Conservation (phyloP, 2,888 invertebrate genomes). For the Deilephila porcellus region DNA sequence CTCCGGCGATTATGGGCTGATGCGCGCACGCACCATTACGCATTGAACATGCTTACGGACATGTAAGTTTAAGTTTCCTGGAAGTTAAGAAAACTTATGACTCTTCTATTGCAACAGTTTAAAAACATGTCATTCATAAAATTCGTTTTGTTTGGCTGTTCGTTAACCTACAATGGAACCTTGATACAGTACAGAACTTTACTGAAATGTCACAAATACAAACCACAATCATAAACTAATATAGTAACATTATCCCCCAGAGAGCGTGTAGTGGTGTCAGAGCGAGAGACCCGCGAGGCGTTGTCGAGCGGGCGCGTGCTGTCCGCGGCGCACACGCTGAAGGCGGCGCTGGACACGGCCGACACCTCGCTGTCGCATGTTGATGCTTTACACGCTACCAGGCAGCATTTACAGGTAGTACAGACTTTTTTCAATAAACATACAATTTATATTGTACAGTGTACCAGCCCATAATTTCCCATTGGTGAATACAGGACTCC, state of each 20-base stretch:
- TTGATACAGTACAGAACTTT: too few relatives aligned
- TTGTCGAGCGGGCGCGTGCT: conserved; percentile 89
- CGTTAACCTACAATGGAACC: too few relatives aligned
- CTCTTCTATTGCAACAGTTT: too few relatives aligned
- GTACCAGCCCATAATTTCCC: too few relatives aligned
- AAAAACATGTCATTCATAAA: too few relatives aligned
- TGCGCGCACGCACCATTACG: conserved; percentile 97
- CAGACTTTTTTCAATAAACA: not conserved
- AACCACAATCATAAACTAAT: too few relatives aligned
- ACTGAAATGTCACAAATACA: too few relatives aligned
- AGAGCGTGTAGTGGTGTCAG: conserved; percentile 73
- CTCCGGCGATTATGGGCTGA: conserved; percentile 97
- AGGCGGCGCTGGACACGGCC: conserved; percentile 87
- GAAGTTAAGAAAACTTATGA: not conserved
- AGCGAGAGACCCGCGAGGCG: conserved; percentile 64
- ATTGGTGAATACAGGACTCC: too few relatives aligned
- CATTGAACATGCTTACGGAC: conserved; percentile 94
- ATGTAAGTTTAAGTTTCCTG: conserved; percentile 87
- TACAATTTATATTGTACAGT: too few relatives aligned
- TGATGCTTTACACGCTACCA: conserved; percentile 92
- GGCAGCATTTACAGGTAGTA: conserved; percentile 88
- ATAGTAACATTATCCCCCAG: conserved; percentile 43
- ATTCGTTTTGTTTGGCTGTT: too few relatives aligned
- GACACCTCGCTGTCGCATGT: conserved; percentile 91
- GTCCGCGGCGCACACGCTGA: conserved; percentile 91